phyloP scores from a whole-genome alignment of 2,888 invertebrate species.

The Microctonus hyperodae region DNA sequence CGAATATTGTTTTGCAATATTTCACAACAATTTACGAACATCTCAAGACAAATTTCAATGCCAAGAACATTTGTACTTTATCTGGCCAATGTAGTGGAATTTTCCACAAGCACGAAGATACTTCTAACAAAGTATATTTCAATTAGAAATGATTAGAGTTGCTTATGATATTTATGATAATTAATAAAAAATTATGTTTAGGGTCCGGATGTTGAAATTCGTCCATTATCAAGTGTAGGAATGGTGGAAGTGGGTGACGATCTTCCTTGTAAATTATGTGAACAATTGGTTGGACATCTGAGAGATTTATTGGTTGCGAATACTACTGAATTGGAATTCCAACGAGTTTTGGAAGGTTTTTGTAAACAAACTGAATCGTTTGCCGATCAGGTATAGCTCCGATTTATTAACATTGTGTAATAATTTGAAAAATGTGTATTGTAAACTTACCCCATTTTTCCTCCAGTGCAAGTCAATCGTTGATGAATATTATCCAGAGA shows the following conservation, averaged over 20 bases:
- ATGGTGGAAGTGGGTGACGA: constrained; percentile 69
- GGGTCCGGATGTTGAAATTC: constrained; percentile 65
- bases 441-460: not conserved
- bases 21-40: constrained; percentile 76
- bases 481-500: constrained; percentile 77
- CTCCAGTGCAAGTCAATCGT: constrained; percentile 74
- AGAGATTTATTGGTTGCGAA: constrained; percentile 83
- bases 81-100: constrained; percentile 76
- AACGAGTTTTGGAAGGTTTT: constrained; percentile 76
- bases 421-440: not conserved
- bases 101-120: constrained; percentile 71
- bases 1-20: constrained; percentile 75
- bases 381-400: constrained; percentile 67
- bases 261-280: constrained; percentile 85
- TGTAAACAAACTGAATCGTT: constrained; percentile 83
- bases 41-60: constrained; percentile 69
- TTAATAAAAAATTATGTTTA: constrained; percentile 28
- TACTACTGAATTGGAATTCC: constrained; percentile 84
- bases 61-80: constrained; percentile 76
- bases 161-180: not conserved
- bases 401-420: not conserved
- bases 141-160: not conserved
- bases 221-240: constrained; percentile 68
- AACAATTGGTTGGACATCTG: constrained; percentile 81
- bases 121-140: constrained; percentile 63